These are phyloP conservation scores for Cecropterus lyciades DNA, from an alignment of 1,140 invertebrate species.

Conservation along the genomic window DNA sequence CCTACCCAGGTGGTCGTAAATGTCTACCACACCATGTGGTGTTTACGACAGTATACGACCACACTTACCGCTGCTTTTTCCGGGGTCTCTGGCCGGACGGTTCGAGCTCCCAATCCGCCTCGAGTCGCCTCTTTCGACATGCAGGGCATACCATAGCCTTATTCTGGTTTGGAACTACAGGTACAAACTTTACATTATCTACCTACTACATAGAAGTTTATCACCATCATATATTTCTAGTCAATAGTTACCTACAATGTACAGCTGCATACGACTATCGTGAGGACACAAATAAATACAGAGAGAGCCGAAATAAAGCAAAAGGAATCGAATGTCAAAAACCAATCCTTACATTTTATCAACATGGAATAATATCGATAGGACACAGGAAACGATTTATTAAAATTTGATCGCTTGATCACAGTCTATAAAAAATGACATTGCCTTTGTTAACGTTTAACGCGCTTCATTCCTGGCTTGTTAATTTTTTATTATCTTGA, in stretches of 20 bases:
- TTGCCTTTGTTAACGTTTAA: slow-evolving; percentile 49
- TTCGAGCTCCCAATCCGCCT: too few relatives aligned
- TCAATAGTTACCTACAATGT: not conserved
- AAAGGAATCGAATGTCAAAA: not conserved
- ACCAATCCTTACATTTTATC: slow-evolving; percentile 47
- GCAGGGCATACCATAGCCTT: too few relatives aligned
- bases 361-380: slow-evolving; percentile 60
- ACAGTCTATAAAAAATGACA: slow-evolving; percentile 60
- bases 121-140: too few relatives aligned
- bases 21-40: too few relatives aligned
- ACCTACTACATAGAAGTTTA: too few relatives aligned
- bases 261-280: not conserved
- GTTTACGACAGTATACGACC: too few relatives aligned
- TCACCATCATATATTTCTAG: too few relatives aligned
- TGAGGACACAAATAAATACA: slow-evolving; percentile 1
- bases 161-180: too few relatives aligned
- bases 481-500: slow-evolving; percentile 32
- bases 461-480: slow-evolving; percentile 14
- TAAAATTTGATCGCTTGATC: slow-evolving; percentile 71
- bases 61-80: too few relatives aligned
- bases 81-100: too few relatives aligned
- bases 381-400: slow-evolving; percentile 73
- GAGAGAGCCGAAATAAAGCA: not conserved
- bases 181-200: too few relatives aligned
- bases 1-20: too few relatives aligned